Evolutionary conservation across 2,888 invertebrate genomes (phyloP).

Genomic region (Allacma fusca): DNA sequence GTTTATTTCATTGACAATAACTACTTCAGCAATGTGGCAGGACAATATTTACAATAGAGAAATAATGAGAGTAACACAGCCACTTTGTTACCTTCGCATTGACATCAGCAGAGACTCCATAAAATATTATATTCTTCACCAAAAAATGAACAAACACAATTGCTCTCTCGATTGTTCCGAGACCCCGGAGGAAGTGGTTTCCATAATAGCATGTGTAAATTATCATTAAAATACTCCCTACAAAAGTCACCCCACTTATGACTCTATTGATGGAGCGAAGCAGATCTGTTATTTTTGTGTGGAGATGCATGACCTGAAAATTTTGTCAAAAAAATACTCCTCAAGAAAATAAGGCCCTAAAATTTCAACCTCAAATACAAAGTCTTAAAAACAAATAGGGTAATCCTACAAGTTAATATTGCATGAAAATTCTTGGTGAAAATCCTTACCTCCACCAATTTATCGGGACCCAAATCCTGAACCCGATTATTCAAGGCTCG

Average conservation of each 20-base stretch:
- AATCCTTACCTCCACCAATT: neutral
- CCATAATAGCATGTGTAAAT: neutral
- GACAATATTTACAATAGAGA: neutral
- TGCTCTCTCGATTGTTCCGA: neutral
- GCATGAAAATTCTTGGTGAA: neutral
- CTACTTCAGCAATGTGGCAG: too few species aligned
- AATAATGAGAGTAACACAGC: neutral
- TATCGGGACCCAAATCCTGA: neutral
- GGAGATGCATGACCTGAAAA: slow-evolving; percentile 5
- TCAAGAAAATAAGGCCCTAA: too few species aligned
- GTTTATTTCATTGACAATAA: too few species aligned
- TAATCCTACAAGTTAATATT: too few species aligned
- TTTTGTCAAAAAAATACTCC: too few species aligned
- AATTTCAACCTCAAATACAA: too few species aligned
- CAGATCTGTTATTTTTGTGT: neutral
- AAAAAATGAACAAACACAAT: slow-evolving; percentile 3
- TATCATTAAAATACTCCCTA: neutral
- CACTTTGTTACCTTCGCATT: slow-evolving; percentile 7
- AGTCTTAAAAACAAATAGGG: too few species aligned
- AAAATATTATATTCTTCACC: neutral
- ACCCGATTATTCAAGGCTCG: neutral
- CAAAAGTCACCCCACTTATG: neutral
- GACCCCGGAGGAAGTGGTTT: neutral
- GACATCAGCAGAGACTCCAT: neutral
- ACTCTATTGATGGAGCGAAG: neutral